phyloP scores from a whole-genome alignment of 2,113 vertebrate species.

The Epinephelus cyanopodus region DNA sequence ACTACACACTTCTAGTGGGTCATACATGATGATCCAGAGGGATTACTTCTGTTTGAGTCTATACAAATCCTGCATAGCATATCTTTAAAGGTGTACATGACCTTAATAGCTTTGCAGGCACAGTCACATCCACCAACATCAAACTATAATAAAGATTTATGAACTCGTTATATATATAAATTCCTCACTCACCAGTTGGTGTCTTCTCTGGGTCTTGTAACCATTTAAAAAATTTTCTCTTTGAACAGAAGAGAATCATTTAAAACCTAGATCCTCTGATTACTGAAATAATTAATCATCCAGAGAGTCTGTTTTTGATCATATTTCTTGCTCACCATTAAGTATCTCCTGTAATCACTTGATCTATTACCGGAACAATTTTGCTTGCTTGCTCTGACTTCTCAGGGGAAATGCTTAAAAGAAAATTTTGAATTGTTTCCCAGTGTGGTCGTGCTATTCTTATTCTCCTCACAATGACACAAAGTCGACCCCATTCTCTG shows the following conservation, averaged over 20 bases:
- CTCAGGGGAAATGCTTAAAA: background rate
- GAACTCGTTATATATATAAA: background rate
- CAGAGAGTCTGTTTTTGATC: background rate
- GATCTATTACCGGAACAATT: fast-evolving
- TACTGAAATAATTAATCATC: background rate
- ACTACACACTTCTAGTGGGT: too few species aligned
- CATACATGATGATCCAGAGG: too few species aligned
- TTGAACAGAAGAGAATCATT: background rate
- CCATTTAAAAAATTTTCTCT: background rate
- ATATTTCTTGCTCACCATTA: background rate
- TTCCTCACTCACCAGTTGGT: background rate
- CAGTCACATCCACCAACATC: background rate
- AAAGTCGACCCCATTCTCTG: constrained; percentile 13
- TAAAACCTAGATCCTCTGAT: background rate
- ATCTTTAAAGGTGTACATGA: background rate
- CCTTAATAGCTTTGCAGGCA: background rate
- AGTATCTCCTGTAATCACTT: background rate
- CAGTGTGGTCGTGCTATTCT: background rate
- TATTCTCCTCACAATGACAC: background rate
- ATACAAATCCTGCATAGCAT: background rate
- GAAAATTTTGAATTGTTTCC: background rate
- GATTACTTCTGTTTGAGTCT: too few species aligned
- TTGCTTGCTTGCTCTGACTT: background rate
- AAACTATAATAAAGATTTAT: constrained; percentile 3
- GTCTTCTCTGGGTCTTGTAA: background rate